phyloP scores from a whole-genome alignment of 2,113 vertebrate species.

The Girardinichthys multiradiatus region DNA sequence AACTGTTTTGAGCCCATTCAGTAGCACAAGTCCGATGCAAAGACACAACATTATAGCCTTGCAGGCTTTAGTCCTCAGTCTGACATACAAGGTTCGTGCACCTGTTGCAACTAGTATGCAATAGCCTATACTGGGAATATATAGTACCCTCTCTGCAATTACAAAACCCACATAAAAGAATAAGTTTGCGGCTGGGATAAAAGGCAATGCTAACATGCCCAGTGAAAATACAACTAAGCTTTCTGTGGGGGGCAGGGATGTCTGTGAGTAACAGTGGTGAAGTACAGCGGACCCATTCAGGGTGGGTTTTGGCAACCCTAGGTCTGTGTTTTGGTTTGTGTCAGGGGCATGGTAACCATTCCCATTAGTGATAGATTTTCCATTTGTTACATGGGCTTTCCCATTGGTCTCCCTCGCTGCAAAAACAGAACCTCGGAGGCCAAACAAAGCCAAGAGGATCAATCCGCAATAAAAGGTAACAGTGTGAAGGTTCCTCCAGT shows the following conservation, averaged over 20 bases:
- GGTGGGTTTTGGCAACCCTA: conserved; percentile 44
- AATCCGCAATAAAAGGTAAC: conserved; percentile 89
- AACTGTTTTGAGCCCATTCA: conserved; percentile 91
- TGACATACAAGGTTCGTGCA: conserved; percentile 87
- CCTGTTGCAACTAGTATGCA: conserved; percentile 93
- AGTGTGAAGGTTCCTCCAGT: conserved; percentile 96
- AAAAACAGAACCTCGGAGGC: conserved; percentile 76
- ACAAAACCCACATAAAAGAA: conserved; percentile 99
- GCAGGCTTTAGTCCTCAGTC: conserved; percentile 86
- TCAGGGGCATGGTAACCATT: conserved; percentile 86
- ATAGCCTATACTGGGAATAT: conserved; percentile 98
- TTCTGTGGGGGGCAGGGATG: conserved; percentile 88
- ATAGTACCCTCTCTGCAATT: conserved; percentile 96
- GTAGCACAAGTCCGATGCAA: conserved; percentile 87
- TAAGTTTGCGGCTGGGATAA: conserved; percentile 95
- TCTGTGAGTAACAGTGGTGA: conserved; percentile 73
- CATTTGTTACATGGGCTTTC: conserved; percentile 84
- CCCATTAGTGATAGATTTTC: conserved; percentile 89
- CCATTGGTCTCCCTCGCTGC: conserved; percentile 82
- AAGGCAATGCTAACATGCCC: conserved; percentile 90
- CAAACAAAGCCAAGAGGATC: conserved; percentile 83
- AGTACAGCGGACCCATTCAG: conserved; percentile 60
- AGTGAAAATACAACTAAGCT: conserved; percentile 91
- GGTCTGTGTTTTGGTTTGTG: conserved; percentile 81
- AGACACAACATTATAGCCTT: conserved; percentile 87